These are phyloP conservation scores for Nomada fabriciana DNA, from an alignment of 2,888 invertebrate genomes.

Conservation along the genomic window DNA sequence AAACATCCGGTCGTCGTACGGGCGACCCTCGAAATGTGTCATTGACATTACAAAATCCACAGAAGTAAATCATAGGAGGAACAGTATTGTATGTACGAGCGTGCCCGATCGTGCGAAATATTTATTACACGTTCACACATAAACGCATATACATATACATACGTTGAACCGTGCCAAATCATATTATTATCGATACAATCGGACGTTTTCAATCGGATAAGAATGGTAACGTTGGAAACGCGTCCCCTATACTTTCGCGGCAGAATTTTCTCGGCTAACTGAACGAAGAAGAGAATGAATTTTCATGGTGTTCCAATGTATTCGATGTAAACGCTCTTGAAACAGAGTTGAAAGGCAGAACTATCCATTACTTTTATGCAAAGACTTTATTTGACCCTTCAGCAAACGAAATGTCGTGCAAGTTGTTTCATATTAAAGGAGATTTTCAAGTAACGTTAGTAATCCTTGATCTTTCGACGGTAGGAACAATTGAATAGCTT, in stretches of 20 bases:
- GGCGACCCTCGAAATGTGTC: background rate
- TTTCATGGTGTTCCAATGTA: background rate
- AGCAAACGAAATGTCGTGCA: background rate
- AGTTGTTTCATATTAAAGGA: background rate
- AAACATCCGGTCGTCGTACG: constrained; percentile 4
- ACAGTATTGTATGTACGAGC: background rate
- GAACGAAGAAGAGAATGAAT: background rate
- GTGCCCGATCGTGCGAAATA: background rate
- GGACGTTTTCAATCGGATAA: constrained; percentile 41
- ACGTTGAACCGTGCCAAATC: constrained; percentile 59
- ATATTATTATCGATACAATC: constrained; percentile 45
- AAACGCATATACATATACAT: background rate
- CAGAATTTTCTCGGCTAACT: constrained; percentile 12
- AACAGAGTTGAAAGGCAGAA: no score
- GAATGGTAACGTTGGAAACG: constrained; percentile 19
- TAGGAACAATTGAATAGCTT: no score
- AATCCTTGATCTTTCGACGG: no score
- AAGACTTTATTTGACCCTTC: background rate
- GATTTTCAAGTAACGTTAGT: background rate
- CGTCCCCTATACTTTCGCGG: background rate
- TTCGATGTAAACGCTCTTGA: background rate
- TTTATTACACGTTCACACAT: background rate
- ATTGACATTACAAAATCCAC: constrained; percentile 11
- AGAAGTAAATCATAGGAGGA: background rate
- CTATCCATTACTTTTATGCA: background rate